Conservation (phyloP, 2,888 invertebrate species). For the Amiota mariae region DNA sequence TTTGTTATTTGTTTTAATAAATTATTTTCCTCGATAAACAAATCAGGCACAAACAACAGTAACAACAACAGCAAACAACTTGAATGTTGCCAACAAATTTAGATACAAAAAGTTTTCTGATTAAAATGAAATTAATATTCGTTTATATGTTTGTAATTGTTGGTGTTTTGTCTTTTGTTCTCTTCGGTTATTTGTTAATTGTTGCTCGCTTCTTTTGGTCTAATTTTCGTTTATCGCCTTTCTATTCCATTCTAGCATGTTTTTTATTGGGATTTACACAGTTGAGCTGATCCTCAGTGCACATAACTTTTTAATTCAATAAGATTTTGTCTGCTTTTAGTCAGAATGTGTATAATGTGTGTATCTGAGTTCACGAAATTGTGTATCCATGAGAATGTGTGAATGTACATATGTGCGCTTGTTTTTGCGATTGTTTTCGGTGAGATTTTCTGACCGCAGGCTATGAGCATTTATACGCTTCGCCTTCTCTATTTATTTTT, state of each 20-base stretch:
- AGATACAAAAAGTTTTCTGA: not conserved
- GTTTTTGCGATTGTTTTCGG: not conserved
- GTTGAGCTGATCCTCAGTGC: conserved; percentile 22
- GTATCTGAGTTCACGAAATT: not conserved
- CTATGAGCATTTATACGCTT: not conserved
- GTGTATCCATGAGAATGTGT: not conserved
- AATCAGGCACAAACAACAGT: not conserved
- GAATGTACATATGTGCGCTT: not conserved
- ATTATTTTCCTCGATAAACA: conserved; percentile 5
- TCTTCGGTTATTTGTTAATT: not conserved
- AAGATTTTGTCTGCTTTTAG: not conserved
- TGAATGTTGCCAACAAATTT: no score
- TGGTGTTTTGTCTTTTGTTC: not conserved
- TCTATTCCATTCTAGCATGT: not conserved
- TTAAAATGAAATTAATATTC: conserved; percentile 12
- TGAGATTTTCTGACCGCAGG: conserved; percentile 2
- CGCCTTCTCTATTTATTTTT: not conserved
- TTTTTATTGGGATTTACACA: conserved; percentile 27
- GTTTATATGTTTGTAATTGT: not conserved
- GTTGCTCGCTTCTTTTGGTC: not conserved
- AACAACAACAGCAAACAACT: no score
- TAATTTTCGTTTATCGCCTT: not conserved
- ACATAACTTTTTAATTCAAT: not conserved
- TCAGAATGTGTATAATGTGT: not conserved
- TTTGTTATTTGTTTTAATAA: conserved; percentile 13